Evolutionary conservation across 2,113 vertebrate genomes (phyloP).

Genomic region (Neopipo cinnamomea): DNA sequence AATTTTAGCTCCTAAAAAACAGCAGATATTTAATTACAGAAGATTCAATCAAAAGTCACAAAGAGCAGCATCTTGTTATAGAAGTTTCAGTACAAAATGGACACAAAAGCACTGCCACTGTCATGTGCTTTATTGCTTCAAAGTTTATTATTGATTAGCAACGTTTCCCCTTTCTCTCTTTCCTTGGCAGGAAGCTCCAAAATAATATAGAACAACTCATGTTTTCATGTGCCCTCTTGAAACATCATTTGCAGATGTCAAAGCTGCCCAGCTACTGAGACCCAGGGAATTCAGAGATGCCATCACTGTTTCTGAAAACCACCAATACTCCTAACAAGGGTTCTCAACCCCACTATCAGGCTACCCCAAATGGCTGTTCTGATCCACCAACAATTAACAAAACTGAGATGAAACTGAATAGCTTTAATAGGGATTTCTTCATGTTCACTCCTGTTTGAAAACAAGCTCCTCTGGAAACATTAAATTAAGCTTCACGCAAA

Average conservation of each 20-base stretch:
- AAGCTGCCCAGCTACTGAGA: background rate
- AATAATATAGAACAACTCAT: background rate
- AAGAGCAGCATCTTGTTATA: background rate
- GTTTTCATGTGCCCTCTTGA: background rate
- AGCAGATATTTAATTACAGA: slow-evolving; percentile 15
- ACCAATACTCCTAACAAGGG: background rate
- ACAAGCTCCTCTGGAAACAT: background rate
- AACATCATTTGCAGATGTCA: background rate
- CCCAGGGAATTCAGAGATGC: background rate
- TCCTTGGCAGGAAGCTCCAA: slow-evolving; percentile 12
- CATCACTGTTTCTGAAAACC: background rate
- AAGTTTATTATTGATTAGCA: background rate
- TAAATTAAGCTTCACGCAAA: background rate
- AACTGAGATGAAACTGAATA: background rate
- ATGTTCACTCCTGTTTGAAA: background rate
- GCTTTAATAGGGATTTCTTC: background rate
- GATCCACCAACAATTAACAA: background rate
- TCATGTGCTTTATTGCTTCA: background rate
- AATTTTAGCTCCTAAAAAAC: slow-evolving; percentile 28
- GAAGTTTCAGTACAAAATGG: slow-evolving; percentile 10
- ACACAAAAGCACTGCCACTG: background rate
- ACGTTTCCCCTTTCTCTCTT: slow-evolving; percentile 53
- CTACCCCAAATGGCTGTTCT: background rate
- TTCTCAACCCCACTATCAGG: background rate
- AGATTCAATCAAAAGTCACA: slow-evolving; percentile 13